Evolutionary conservation across 2,113 vertebrate genomes (phyloP).

Genomic region (Triplophysa tibetana): DNA sequence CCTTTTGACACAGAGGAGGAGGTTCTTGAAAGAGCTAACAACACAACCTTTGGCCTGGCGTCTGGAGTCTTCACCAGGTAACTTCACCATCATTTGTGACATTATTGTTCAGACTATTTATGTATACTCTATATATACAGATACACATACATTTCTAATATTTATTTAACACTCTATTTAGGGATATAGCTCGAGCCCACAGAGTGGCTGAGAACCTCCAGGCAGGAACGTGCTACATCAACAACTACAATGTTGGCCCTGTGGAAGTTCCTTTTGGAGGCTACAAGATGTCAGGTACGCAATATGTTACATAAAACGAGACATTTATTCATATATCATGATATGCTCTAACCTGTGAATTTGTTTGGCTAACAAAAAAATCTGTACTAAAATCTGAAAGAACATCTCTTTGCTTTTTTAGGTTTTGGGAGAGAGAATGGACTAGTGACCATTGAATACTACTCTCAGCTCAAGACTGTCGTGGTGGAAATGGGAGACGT

Average conservation of each 20-base stretch:
- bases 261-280: conserved; percentile 94
- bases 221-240: conserved; percentile 92
- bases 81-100: neutral
- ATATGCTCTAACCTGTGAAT: neutral
- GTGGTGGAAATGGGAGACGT: conserved; percentile 93
- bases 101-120: neutral
- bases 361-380: neutral
- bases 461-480: conserved; percentile 93
- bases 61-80: conserved; percentile 96
- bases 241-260: conserved; percentile 90
- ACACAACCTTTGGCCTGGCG: conserved; percentile 86
- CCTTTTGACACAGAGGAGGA: conserved; percentile 92
- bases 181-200: conserved; percentile 91
- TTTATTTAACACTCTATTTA: conserved; percentile 51
- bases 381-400: neutral
- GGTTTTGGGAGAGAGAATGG: conserved; percentile 96
- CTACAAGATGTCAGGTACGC: conserved; percentile 91
- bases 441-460: conserved; percentile 86
- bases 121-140: neutral
- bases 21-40: conserved; percentile 86
- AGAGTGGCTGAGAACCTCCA: conserved; percentile 85
- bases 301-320: neutral
- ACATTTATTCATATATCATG: neutral
- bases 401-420: conserved; percentile 57
- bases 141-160: too few relatives aligned